Conservation (phyloP, 2,888 invertebrate species). For the Macaria notata region DNA sequence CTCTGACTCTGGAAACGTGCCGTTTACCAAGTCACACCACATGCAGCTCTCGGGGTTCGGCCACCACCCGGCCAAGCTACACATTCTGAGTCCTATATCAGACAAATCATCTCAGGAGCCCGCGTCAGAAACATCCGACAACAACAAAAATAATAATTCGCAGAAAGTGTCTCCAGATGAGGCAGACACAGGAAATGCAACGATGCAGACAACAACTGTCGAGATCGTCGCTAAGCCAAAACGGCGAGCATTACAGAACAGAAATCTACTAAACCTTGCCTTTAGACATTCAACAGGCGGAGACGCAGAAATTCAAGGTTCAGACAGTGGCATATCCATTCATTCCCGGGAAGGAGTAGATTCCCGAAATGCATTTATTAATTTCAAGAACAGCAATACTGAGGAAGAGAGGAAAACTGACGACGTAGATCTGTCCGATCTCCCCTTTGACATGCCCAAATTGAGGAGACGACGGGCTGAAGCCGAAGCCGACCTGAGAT, state of each 20-base stretch:
- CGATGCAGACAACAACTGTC: constrained; percentile 73
- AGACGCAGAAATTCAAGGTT: constrained; percentile 91
- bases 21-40: constrained; percentile 82
- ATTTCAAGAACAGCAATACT: constrained; percentile 83
- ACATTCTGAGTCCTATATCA: constrained; percentile 94
- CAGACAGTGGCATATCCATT: constrained; percentile 94
- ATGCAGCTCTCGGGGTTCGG: constrained; percentile 86
- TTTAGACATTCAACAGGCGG: constrained; percentile 84
- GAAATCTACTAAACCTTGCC: constrained; percentile 87
- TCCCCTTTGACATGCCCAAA: constrained; percentile 96
- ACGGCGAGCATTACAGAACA: constrained; percentile 87
- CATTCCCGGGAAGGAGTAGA: constrained; percentile 92
- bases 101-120: constrained; percentile 95
- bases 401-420: constrained; percentile 76
- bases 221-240: constrained; percentile 83
- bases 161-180: constrained; percentile 90
- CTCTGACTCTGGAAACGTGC: constrained; percentile 88
- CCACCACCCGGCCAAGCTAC: constrained; percentile 89
- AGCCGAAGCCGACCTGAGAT: constrained; percentile 90
- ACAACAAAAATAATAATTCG: constrained; percentile 89
- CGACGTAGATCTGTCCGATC: constrained; percentile 87
- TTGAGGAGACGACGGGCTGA: constrained; percentile 87
- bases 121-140: constrained; percentile 91
- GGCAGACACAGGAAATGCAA: constrained; percentile 65
- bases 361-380: constrained; percentile 83